phyloP scores from a whole-genome alignment of 2,888 invertebrate species.

The Eupithecia dodoneata region DNA sequence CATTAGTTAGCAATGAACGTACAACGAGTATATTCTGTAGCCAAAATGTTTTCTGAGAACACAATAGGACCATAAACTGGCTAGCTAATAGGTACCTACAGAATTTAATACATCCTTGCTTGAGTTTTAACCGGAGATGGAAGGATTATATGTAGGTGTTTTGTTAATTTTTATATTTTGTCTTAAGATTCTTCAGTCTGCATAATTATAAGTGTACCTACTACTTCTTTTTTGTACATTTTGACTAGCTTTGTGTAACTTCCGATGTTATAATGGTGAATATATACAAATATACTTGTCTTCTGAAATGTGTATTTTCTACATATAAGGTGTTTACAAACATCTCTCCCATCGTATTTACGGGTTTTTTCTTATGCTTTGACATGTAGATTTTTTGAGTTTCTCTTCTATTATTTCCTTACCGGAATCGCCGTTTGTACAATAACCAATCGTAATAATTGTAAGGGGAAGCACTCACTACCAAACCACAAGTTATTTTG shows the following conservation, averaged over 20 bases:
- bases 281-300: too few species aligned
- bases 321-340: background rate
- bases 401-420: background rate
- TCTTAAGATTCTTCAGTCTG: background rate
- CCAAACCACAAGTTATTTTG: too few species aligned
- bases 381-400: background rate
- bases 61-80: conserved; percentile 34
- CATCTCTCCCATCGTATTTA: background rate
- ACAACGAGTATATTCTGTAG: conserved; percentile 3
- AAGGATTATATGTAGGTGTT: background rate
- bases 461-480: too few species aligned
- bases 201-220: background rate
- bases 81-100: background rate
- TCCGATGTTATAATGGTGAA: too few species aligned
- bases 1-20: conserved; percentile 23
- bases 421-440: background rate
- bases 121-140: background rate
- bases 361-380: background rate
- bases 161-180: background rate
- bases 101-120: background rate
- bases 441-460: too few species aligned
- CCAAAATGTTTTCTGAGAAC: conserved; percentile 24
- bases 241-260: too few species aligned
- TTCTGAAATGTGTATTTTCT: background rate
- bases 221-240: background rate